Evolutionary conservation across 2,797 vertebrate genomes (phyloP).

Genomic region (Diglossa cyanea): DNA sequence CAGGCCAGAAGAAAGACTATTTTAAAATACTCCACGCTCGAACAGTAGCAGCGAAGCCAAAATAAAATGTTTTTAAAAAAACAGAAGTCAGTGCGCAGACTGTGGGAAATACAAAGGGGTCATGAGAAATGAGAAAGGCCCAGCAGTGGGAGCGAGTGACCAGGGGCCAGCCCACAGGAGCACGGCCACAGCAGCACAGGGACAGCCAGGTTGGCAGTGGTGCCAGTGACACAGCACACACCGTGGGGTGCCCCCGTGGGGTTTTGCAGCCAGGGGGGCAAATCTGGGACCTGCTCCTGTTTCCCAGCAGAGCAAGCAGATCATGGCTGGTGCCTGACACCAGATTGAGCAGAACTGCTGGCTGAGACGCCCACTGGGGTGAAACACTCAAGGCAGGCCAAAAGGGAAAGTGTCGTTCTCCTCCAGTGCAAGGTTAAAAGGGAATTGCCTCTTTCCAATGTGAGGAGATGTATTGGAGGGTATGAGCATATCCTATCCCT

Average conservation of each 20-base stretch:
- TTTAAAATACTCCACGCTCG: constrained; percentile 9
- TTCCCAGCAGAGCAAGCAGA: not conserved
- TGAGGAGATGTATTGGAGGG: not conserved
- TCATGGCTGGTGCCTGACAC: fast-evolving
- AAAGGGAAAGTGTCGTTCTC: not conserved
- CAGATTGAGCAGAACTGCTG: not conserved
- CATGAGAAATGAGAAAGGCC: constrained; percentile 50
- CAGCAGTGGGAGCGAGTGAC: fast-evolving
- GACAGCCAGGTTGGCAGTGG: not conserved
- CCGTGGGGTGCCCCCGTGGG: fast-evolving
- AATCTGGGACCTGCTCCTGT: not conserved
- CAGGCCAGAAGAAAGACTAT: constrained; percentile 17
- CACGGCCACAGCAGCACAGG: not conserved
- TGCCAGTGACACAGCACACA: not conserved
- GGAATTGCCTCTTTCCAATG: not conserved
- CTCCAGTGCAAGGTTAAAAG: not conserved
- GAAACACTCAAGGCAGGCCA: not conserved
- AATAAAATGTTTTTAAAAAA: constrained; percentile 25
- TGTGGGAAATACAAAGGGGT: constrained; percentile 71
- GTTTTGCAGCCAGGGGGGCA: not conserved
- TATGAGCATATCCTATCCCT: not conserved
- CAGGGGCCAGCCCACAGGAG: not conserved
- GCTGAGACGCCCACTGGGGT: not conserved
- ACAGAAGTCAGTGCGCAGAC: not conserved
- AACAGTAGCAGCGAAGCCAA: constrained; percentile 59